Base-by-base conservation (phyloP, 2,888 invertebrate genomes). In the Chloromyia formosa region DNA sequence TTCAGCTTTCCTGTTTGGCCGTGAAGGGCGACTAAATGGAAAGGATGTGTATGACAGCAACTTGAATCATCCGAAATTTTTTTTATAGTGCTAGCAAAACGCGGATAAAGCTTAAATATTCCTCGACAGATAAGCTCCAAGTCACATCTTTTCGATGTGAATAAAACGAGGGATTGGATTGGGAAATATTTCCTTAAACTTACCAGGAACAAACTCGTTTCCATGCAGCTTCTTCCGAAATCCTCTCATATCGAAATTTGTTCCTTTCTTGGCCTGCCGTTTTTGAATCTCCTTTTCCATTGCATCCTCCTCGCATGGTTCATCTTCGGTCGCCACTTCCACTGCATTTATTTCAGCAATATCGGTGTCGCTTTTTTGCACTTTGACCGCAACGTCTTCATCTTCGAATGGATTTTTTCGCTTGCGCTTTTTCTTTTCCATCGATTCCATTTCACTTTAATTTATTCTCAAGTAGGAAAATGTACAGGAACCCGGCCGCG, bases 161-260 rank as follows among this genome's bases (percentile, higher is more conserved):
- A n/a, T n/a, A n/a, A n/a, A n/a, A n/a, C n/a, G n/a, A n/a, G n/a
- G n/a, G n/a, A 35, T 35, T 35, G 2, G 27, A 7, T 35, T 35
- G 7, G 27, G 27, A 35, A 35, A 35, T 7, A 35, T 4, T 35
- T 35, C 10, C 10, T n/a, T 49, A n/a, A 3, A 49, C 83, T 82
- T 82, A 90, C 90, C 88, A 82, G 87, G 86, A 75, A 88, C 86
- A 79, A 89, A 90, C 14, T 88, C 87, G 61, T 85, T 86, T 72
- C 86, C 84, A 0, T 85, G 81, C 73, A 91, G 80, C 77, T 89
- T 88, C 79, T 87, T 88, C 0, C 90, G 86, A 76, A 91, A 90
- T 77, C 89, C 86, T 82, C 89, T 87, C 75, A 89, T 85, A 81
- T 89, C 88, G 80, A 90, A 90, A 71, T n/a, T 49, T 3, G 12